Evolutionary conservation across 2,113 vertebrate genomes (phyloP).

Genomic region (Malaclemys terrapin): DNA sequence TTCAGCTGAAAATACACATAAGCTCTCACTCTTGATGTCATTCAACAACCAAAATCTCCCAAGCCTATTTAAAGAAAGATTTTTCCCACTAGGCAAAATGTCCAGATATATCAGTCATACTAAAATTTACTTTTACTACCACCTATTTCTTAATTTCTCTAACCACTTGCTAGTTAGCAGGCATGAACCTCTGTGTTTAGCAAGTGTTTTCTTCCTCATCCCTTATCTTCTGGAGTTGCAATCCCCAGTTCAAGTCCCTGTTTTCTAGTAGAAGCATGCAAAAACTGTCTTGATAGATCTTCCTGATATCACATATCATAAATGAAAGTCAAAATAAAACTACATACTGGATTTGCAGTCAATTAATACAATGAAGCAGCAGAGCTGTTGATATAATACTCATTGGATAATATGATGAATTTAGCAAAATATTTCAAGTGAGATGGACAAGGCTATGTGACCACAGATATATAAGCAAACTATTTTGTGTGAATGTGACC

Average conservation of each 20-base stretch:
- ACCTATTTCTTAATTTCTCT: neutral
- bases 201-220: neutral
- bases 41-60: neutral
- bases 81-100: neutral
- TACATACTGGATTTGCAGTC: neutral
- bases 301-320: neutral
- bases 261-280: neutral
- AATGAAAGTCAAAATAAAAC: neutral
- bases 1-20: neutral
- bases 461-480: neutral
- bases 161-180: neutral
- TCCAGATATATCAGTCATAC: neutral
- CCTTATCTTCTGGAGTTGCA: neutral
- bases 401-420: fast-evolving
- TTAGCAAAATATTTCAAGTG: neutral
- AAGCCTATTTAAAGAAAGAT: neutral
- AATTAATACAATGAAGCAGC: neutral
- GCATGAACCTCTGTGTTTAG: neutral
- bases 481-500: neutral
- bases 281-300: neutral
- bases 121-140: slow-evolving; percentile 4
- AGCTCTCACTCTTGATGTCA: neutral
- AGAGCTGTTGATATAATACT: neutral
- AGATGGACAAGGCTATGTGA: neutral
- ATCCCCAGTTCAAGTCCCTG: neutral